Base-by-base conservation (phyloP, 2,113 vertebrate species). In the Polyodon spathula region DNA sequence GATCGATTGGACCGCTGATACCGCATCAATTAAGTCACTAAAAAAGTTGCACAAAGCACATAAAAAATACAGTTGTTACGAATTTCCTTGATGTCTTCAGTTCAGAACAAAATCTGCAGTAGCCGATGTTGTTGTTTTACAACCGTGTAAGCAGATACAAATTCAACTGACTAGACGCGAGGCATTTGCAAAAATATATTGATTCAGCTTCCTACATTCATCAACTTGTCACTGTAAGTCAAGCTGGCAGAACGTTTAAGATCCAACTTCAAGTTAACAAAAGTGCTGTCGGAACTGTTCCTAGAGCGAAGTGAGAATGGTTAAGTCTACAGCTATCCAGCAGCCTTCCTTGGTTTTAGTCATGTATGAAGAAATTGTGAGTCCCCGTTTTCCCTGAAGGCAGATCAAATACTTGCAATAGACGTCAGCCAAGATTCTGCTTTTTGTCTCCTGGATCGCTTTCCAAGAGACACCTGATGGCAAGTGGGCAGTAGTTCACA, bases 121-220 rank as follows among this genome's bases (percentile, higher is more conserved):
- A 27, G 27, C 27, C 27, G 27, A 27, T 27, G 27, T 27, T 50
- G 48, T 50, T 27, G 27, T 27, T 27, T 27, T 27, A 27, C 27
- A 27, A 27, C 3, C 3, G 27, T 3, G 3, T 27, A 27, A 27
- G 27, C 27, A 27, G 1, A 27, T 27, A 27, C 27, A 27, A 27
- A 27, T 27, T 27, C 27, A 27, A 27, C 27, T 27, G 27, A 27
- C 27, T 27, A 27, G 3, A 27, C 27, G 27, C 27, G 3, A 27
- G 27, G 27, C 27, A 27, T 27, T 27, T 27, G 27, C 3, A 3
- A 27, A 27, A 27, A 27, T 64, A 61, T 71, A 71, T 71, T 62
- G 72, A 71, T 74, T 69, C 63, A 63, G 40, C 60, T 61, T 69
- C 67, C 70, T 46, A 67, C 70, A 68, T 77, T 66, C 67, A 68